phyloP scores from a whole-genome alignment of 2,888 invertebrate genomes.

The Scaptomyza flava region DNA sequence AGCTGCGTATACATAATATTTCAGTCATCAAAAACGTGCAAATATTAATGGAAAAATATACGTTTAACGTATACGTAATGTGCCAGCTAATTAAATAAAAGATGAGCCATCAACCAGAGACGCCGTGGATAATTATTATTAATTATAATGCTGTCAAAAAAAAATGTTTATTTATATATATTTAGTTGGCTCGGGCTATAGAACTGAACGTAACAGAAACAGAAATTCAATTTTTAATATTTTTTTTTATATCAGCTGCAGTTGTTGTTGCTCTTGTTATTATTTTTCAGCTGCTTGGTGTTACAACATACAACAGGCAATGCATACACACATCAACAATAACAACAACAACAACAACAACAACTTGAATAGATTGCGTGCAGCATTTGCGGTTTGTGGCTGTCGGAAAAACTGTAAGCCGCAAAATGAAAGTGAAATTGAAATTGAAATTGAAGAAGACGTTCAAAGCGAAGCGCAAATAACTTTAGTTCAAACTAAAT shows the following conservation, averaged over 20 bases:
- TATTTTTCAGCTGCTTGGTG: slow-evolving; percentile 63
- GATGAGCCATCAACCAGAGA: slow-evolving; percentile 43
- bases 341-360: slow-evolving; percentile 21
- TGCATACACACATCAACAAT: slow-evolving; percentile 22
- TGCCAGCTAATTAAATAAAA: slow-evolving; percentile 53
- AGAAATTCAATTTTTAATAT: slow-evolving; percentile 30
- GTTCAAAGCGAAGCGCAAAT: slow-evolving; percentile 51
- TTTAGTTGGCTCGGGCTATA: slow-evolving; percentile 29
- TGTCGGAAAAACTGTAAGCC: slow-evolving; percentile 71
- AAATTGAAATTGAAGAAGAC: slow-evolving; percentile 78
- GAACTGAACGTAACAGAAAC: slow-evolving; percentile 43
- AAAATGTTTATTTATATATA: slow-evolving; percentile 32
- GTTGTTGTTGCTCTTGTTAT: slow-evolving; percentile 64
- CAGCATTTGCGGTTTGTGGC: slow-evolving; percentile 54
- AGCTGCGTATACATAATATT: slow-evolving; percentile 57
- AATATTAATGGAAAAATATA: slow-evolving; percentile 11
- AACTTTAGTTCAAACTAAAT: slow-evolving; percentile 9
- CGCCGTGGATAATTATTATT: slow-evolving; percentile 1
- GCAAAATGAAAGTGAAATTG: slow-evolving; percentile 77
- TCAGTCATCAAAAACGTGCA: slow-evolving; percentile 2
- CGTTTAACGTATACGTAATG: slow-evolving; percentile 57
- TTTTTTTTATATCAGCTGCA: slow-evolving; percentile 41
- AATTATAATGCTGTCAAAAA: slow-evolving; percentile 1
- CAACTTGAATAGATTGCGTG: slow-evolving; percentile 63
- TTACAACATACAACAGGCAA: slow-evolving; percentile 68